A percentile compares a stretch with the other conserved stretches of the same genome.
Evolutionary conservation across 2,113 vertebrate species (phyloP).

Genomic region (Puntigrus tetrazona): DNA sequence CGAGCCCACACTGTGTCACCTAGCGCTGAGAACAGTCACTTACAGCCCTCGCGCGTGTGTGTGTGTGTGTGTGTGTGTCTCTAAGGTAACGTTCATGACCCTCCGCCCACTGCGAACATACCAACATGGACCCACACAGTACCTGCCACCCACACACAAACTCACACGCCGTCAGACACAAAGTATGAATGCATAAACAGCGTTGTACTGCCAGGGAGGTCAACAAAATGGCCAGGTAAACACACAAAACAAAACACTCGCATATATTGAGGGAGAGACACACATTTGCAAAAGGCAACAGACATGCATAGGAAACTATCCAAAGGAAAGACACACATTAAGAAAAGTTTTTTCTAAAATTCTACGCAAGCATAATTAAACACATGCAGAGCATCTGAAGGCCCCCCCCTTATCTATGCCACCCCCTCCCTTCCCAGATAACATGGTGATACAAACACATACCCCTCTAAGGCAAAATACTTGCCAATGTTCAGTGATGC

Average conservation of each 20-base stretch:
- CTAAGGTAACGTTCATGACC: slow-evolving; percentile 32
- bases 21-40: slow-evolving; percentile 71
- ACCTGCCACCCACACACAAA: slow-evolving; percentile 43
- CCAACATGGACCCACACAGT: slow-evolving; percentile 38
- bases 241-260: not conserved
- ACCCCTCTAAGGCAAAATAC: slow-evolving; percentile 60
- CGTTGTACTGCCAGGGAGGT: slow-evolving; percentile 29
- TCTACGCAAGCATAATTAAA: too few relatives aligned
- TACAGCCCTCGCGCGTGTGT: not conserved
- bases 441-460: not conserved
- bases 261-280: slow-evolving; percentile 24
- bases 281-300: not conserved
- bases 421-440: not conserved
- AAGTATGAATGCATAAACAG: slow-evolving; percentile 37
- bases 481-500: slow-evolving; percentile 66
- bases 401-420: not conserved
- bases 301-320: not conserved
- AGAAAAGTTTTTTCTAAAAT: too few relatives aligned
- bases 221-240: slow-evolving; percentile 33
- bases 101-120: slow-evolving; percentile 30
- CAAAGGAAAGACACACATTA: not conserved
- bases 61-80: not conserved
- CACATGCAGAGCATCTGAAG: not conserved
- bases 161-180: slow-evolving; percentile 24
- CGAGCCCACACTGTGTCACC: slow-evolving; percentile 80